Conservation (phyloP, 2,888 invertebrate genomes). For the Mythimna vitellina region DNA sequence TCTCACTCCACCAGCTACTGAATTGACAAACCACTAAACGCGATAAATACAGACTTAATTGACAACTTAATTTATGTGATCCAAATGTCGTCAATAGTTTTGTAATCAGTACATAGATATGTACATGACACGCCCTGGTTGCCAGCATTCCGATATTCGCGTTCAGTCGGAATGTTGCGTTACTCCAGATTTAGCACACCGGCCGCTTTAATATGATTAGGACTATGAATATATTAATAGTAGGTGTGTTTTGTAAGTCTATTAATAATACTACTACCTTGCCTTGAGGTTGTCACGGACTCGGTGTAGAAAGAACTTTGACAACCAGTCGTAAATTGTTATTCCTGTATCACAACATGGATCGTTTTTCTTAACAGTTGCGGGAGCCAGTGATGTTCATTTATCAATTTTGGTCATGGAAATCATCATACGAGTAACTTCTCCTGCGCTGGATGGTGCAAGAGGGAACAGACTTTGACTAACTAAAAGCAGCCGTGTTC, state of each 20-base stretch:
- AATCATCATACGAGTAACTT: too few species aligned
- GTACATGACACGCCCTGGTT: conserved; percentile 56
- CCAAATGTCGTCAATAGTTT: conserved; percentile 41
- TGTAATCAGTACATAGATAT: conserved; percentile 42
- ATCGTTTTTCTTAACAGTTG: not conserved
- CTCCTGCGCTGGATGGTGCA: too few species aligned
- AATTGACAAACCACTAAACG: conserved; percentile 17
- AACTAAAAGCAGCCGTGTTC: too few species aligned
- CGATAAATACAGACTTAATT: conserved; percentile 32
- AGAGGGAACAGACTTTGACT: too few species aligned
- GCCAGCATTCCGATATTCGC: conserved; percentile 53
- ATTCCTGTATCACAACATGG: not conserved
- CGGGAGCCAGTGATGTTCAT: not conserved
- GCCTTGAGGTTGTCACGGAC: conserved; percentile 18
- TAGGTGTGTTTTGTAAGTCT: conserved; percentile 8
- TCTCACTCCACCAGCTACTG: conserved; percentile 3
- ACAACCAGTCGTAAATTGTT: not conserved
- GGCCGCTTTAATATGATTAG: conserved; percentile 44
- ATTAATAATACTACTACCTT: conserved; percentile 6
- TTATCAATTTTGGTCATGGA: not conserved
- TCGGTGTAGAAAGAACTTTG: not conserved
- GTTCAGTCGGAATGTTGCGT: conserved; percentile 53
- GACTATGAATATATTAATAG: conserved; percentile 42
- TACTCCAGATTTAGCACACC: conserved; percentile 39
- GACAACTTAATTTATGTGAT: conserved; percentile 45